Conservation (phyloP, 1,140 invertebrate genomes). For the Rhynchophorus ferrugineus region DNA sequence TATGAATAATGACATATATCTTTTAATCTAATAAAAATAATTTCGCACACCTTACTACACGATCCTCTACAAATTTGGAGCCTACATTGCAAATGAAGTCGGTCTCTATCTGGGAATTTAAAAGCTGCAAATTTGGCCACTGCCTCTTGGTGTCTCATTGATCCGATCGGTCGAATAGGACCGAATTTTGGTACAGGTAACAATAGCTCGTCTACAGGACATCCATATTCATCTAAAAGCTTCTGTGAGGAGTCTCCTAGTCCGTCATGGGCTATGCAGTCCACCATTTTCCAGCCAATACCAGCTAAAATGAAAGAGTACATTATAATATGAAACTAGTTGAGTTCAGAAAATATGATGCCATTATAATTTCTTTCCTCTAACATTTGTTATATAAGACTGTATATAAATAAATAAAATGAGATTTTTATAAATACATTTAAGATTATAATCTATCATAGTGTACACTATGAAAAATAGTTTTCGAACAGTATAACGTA, state of each 20-base stretch:
- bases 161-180: constrained; percentile 34
- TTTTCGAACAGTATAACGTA: too few species aligned
- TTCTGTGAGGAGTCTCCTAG: constrained; percentile 60
- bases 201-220: constrained; percentile 60
- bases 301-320: constrained; percentile 42
- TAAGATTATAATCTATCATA: too few species aligned
- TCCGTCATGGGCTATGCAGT: constrained; percentile 67
- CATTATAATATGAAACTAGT: neutral
- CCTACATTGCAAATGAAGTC: constrained; percentile 60
- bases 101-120: constrained; percentile 68
- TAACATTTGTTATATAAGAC: too few species aligned
- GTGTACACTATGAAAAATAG: too few species aligned
- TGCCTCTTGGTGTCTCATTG: constrained; percentile 52
- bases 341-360: neutral
- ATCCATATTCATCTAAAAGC: constrained; percentile 60
- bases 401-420: too few species aligned
- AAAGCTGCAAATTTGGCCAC: constrained; percentile 64
- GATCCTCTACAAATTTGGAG: constrained; percentile 58
- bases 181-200: constrained; percentile 43
- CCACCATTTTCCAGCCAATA: constrained; percentile 62
- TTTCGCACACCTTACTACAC: constrained; percentile 57
- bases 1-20: too few species aligned
- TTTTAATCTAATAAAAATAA: too few species aligned
- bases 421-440: too few species aligned
- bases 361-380: neutral